These are phyloP conservation scores for Cecidostiba fungosa DNA, from an alignment of 2,888 invertebrate species.

Conservation along the genomic window DNA sequence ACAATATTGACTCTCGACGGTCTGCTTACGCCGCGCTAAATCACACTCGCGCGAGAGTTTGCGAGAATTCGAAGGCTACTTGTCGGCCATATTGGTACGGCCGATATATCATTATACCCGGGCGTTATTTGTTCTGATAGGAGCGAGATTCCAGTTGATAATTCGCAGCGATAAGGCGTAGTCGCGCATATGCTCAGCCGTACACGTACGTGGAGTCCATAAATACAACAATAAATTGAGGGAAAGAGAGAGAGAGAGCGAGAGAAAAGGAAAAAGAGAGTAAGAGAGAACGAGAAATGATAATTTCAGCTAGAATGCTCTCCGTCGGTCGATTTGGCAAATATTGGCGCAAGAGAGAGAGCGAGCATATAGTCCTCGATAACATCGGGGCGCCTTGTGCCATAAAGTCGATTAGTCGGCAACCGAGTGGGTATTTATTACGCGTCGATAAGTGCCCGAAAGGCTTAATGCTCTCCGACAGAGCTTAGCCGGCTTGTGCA, in stretches of 20 bases:
- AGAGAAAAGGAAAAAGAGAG: not conserved
- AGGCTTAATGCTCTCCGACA: constrained; percentile 43
- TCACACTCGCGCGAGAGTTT: not conserved
- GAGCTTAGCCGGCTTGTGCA: constrained; percentile 20
- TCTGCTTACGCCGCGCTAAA: constrained; percentile 12
- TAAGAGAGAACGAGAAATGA: constrained; percentile 12
- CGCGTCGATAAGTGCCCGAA: constrained; percentile 64
- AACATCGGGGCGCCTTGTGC: constrained; percentile 69
- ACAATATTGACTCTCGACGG: constrained; percentile 39
- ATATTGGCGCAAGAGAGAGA: constrained; percentile 62
- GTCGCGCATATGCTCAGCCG: constrained; percentile 67
- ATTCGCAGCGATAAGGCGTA: constrained; percentile 75
- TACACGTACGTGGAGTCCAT: constrained; percentile 67
- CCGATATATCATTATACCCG: constrained; percentile 67
- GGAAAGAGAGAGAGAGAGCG: constrained; percentile 57
- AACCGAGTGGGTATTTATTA: constrained; percentile 64
- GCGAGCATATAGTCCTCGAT: constrained; percentile 63
- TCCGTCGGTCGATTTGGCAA: constrained; percentile 63
- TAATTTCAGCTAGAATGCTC: constrained; percentile 36
- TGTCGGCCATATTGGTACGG: constrained; percentile 70
- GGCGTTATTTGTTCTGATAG: constrained; percentile 76
- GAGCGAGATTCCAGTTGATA: constrained; percentile 77
- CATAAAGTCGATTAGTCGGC: constrained; percentile 74
- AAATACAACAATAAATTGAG: constrained; percentile 68
- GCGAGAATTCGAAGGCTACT: constrained; percentile 45